Evolutionary conservation across 2,113 vertebrate species (phyloP), one percentile per base, ranked within the genome.

Genomic region (Alligator sinensis): DNA sequence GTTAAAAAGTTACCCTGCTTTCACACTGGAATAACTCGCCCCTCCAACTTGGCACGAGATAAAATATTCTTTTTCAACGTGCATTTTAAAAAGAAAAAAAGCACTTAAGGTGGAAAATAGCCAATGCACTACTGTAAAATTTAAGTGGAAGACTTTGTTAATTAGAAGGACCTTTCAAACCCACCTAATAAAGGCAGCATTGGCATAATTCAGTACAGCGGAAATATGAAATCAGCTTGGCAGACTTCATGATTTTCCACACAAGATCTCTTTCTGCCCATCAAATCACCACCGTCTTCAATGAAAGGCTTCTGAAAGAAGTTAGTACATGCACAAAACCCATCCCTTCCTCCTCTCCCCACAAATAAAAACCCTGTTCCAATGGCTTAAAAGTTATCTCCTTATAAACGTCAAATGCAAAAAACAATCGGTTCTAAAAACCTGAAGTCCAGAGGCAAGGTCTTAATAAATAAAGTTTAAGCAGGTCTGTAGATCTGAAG

Each of bases 391-490:
- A 4, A 25, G 12, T 63, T 25, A 18, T 10, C 22, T 22, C 47
- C n/a, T 57, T 63, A 86, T 58, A 76, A 55, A 47, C 3, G 58
- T 15, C 47, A 15, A 64, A 13, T 47, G 47, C 28, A 60, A 74
- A 88, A 15, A 70, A 70, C 30, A 25, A 21, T 14, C 68, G 22
- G 30, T 72, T 38, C 34, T 74, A 47, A 74, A 74, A 14, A 24
- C 7, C 47, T 24, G 47, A 47, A 1, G 10, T 6, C 22, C 61
- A 1, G 28, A 21, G 13, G 17, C 2, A 0, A 1, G 6, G 2
- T 10, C 11, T 2, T 1, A 2, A 24, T 84, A 59, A 8, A 5
- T 15, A 3, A 4, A 6, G 10, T 11, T 8, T n/a, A 28, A 12
- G n/a, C 21, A 79, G 60, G 25, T 77, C 19, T 16, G 1, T 5